Base-by-base conservation (phyloP, 2,797 vertebrate species). In the Furcifer pardalis region DNA sequence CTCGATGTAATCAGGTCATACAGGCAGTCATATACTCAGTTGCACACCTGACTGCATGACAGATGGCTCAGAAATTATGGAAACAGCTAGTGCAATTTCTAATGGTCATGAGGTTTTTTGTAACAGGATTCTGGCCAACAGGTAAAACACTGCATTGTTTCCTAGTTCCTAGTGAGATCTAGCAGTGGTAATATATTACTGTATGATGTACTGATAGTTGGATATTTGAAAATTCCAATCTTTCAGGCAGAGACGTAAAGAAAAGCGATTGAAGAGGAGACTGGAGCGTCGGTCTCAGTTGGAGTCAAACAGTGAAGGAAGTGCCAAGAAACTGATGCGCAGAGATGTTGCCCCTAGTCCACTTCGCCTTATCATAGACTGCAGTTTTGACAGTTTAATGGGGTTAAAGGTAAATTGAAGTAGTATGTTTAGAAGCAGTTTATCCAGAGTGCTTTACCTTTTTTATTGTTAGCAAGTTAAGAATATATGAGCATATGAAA, bases 361-460 rank as follows among this genome's bases (percentile, higher is more conserved):
- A 0, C 94, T 99, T 77, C 97, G 97, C 62, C 96, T 99, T 86
- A 78, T 98, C 75, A 95, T 99, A 91, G 99, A 99, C 95, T 99
- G 99, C 94, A 97, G 98, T 94, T 99, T 99, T 42, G 98, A 99
- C 90, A 83, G 90, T 87, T 94, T 99, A 82, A 99, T 99, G 98
- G 93, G 95, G 27, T 87, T 97, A 84, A 99, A 98, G 97, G 98
- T 99, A 93, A 93, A 86, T 88, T 62, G 77, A 88, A 71, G 30
- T 40, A 72, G 46, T 21, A 2, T 30, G 3, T 1, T 71, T 12
- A 13, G 21, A 37, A 42, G 1, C 2, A 81, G 10, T 9, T 23
- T 15, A 56, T 84, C 69, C 73, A 49, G 5, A 7, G 30, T 37
- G 37, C 23, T 84, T 8, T 8, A 59, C 13, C 2, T 1, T 2